phyloP scores from a whole-genome alignment of 2,797 vertebrate species.

The Hemibagrus guttatus region DNA sequence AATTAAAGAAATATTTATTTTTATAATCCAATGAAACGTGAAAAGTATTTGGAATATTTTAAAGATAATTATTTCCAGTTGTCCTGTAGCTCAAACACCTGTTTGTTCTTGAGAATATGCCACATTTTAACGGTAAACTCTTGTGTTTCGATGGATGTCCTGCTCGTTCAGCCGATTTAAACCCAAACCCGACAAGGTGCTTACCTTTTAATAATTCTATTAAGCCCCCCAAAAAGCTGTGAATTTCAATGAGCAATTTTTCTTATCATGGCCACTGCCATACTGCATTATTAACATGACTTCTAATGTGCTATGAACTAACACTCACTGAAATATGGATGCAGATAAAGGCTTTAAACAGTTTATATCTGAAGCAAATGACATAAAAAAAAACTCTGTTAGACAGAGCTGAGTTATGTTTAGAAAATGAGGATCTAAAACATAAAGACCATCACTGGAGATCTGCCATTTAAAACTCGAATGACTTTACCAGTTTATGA shows the following conservation, averaged over 20 bases:
- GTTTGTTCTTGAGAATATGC: neutral
- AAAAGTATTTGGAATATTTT: neutral
- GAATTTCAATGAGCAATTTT: neutral
- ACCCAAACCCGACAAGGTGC: neutral
- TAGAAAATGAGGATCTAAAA: neutral
- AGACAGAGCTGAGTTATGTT: conserved; percentile 10
- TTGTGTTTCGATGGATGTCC: neutral
- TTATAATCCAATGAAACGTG: neutral
- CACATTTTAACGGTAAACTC: neutral
- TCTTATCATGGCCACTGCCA: neutral
- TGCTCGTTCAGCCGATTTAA: neutral
- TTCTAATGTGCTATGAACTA: neutral
- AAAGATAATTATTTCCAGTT: neutral
- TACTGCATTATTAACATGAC: neutral
- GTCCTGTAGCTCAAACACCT: neutral
- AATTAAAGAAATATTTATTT: no score
- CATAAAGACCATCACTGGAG: conserved; percentile 11
- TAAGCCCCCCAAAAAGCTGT: neutral
- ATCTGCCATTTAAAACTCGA: conserved; percentile 14
- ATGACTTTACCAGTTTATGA: neutral
- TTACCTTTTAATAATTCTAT: neutral
- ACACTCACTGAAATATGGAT: neutral
- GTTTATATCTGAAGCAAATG: neutral
- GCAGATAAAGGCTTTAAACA: neutral
- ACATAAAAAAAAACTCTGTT: neutral